phyloP scores from a whole-genome alignment of 2,113 vertebrate genomes.

The Oncorhynchus masou region DNA sequence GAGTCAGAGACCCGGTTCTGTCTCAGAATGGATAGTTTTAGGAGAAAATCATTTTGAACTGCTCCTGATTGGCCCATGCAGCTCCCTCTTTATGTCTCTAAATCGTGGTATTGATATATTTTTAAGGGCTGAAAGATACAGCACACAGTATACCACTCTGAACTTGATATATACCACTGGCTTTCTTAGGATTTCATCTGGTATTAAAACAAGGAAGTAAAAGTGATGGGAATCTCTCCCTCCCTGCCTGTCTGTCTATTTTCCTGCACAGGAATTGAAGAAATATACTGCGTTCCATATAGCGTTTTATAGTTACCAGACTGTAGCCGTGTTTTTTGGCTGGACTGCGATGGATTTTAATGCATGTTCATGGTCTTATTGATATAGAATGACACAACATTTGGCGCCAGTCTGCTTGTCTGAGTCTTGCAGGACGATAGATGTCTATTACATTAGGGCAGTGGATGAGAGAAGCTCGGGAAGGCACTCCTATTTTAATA shows the following conservation, averaged over 20 bases:
- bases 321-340: slow-evolving; percentile 52
- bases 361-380: slow-evolving; percentile 76
- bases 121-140: slow-evolving; percentile 58
- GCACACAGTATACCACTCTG: slow-evolving; percentile 48
- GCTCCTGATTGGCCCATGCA: slow-evolving; percentile 41
- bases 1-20: slow-evolving; percentile 51
- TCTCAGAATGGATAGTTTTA: slow-evolving; percentile 63
- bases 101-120: slow-evolving; percentile 69
- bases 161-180: slow-evolving; percentile 56
- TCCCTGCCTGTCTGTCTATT: not conserved
- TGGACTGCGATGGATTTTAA: slow-evolving; percentile 71
- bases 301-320: slow-evolving; percentile 53
- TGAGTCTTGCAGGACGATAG: slow-evolving; percentile 66
- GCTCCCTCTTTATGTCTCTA: slow-evolving; percentile 56
- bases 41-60: slow-evolving; percentile 64
- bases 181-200: slow-evolving; percentile 54
- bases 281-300: slow-evolving; percentile 50
- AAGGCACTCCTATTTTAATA: slow-evolving; percentile 68
- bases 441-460: slow-evolving; percentile 75
- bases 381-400: slow-evolving; percentile 79
- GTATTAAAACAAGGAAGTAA: slow-evolving; percentile 51
- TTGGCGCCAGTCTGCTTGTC: slow-evolving; percentile 75
- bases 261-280: slow-evolving; percentile 35
- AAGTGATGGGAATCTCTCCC: slow-evolving; percentile 26
- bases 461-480: slow-evolving; percentile 64